Evolutionary conservation across 2,888 invertebrate species (phyloP).

Genomic region (Sarcophaga caerulescens): DNA sequence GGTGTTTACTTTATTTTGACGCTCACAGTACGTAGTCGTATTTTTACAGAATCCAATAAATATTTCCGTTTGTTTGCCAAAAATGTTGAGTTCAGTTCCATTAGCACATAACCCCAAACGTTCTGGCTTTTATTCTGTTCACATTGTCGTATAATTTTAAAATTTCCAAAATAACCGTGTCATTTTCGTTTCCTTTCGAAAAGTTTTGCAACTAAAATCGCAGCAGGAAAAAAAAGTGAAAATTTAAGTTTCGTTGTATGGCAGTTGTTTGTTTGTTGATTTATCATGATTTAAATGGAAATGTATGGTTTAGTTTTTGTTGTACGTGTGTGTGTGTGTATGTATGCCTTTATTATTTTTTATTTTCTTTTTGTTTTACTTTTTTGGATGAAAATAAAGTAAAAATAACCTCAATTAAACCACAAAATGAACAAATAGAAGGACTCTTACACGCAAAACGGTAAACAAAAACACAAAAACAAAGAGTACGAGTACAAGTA

Average conservation of each 20-base stretch:
- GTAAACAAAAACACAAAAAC: conserved; percentile 54
- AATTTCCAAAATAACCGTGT: conserved; percentile 1
- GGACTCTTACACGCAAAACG: conserved; percentile 66
- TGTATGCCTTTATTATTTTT: background rate
- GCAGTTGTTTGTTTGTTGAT: conserved; percentile 37
- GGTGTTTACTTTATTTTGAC: no score
- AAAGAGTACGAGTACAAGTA: conserved; percentile 15
- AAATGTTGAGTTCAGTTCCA: background rate
- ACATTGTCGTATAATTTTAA: background rate
- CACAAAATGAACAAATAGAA: conserved; percentile 65
- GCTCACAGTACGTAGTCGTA: no score
- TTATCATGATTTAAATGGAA: conserved; percentile 59
- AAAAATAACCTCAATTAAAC: conserved; percentile 67
- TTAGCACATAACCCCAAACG: background rate
- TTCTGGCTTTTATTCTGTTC: background rate
- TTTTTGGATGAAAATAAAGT: no score
- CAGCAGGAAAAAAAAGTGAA: conserved; percentile 5
- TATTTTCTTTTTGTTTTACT: no score
- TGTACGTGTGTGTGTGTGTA: background rate
- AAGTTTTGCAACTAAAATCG: background rate
- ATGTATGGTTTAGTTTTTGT: conserved; percentile 31
- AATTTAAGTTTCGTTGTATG: conserved; percentile 7
- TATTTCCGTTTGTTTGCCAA: conserved; percentile 33
- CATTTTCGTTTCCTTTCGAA: conserved; percentile 5
- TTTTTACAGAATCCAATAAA: background rate